Percentiles rank a stretch among this genome's conserved stretches.
Conservation (phyloP, 2,113 vertebrate genomes). For the Formicarius rufipectus region DNA sequence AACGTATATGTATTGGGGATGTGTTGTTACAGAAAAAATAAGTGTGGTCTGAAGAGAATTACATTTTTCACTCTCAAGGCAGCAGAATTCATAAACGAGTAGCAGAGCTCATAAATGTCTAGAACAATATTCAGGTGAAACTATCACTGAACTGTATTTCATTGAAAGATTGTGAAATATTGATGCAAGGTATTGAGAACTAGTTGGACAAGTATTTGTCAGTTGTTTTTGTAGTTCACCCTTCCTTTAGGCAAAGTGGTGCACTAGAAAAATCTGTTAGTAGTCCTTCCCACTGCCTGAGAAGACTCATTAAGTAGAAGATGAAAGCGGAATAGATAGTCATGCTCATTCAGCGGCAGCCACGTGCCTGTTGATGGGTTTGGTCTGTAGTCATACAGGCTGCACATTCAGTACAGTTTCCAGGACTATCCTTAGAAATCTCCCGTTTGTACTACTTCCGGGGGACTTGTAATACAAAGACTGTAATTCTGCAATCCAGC, state of each 20-base stretch:
- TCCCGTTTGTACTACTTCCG: not conserved
- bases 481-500: not conserved
- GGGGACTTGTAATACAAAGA: not conserved
- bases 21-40: not conserved
- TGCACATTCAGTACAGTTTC: not conserved
- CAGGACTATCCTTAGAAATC: not conserved
- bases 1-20: not conserved
- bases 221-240: conserved; percentile 22
- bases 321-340: not conserved
- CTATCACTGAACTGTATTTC: not conserved
- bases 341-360: not conserved
- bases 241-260: not conserved
- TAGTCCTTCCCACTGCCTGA: not conserved
- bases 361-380: not conserved
- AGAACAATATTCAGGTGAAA: not conserved
- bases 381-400: not conserved
- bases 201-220: not conserved
- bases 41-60: not conserved
- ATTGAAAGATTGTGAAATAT: not conserved
- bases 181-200: not conserved
- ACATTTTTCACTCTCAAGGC: not conserved
- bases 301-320: not conserved
- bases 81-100: not conserved
- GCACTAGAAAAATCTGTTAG: not conserved
- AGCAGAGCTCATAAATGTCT: not conserved